phyloP scores from a whole-genome alignment of 92 coral and sea anemone species.

The Parazoanthus swiftii region DNA sequence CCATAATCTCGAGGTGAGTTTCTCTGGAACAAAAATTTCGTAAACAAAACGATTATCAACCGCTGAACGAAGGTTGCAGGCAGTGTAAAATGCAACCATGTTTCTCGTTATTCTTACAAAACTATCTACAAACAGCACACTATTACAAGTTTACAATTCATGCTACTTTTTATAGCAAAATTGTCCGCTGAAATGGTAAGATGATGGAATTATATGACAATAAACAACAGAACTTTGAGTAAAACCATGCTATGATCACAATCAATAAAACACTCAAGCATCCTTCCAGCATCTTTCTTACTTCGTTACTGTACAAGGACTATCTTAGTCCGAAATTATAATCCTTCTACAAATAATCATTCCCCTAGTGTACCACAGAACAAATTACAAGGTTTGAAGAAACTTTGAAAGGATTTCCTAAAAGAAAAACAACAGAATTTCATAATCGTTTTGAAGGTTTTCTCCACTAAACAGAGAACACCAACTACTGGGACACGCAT shows the following conservation, averaged over 20 bases:
- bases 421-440: constrained; percentile 2
- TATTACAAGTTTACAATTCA: neutral
- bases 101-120: neutral
- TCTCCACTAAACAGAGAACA: constrained; percentile 25
- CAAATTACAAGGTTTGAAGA: neutral
- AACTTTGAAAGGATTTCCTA: constrained; percentile 20
- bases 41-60: constrained; percentile 45
- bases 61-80: constrained; percentile 37
- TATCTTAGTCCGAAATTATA: neutral
- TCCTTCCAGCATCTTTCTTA: constrained; percentile 22
- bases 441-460: constrained; percentile 33
- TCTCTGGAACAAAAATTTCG: constrained; percentile 39
- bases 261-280: constrained; percentile 19
- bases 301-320: neutral
- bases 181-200: constrained; percentile 8
- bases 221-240: constrained; percentile 29
- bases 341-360: neutral
- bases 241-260: constrained; percentile 48
- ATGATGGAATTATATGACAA: neutral
- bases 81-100: constrained; percentile 1
- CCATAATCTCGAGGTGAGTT: constrained; percentile 17
- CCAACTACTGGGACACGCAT: constrained; percentile 8
- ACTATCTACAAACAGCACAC: neutral
- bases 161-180: neutral
- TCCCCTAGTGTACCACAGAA: neutral